Evolutionary conservation across 2,888 invertebrate genomes (phyloP), one percentile per base, ranked within the genome.

Genomic region (Phaonia tiefii): DNA sequence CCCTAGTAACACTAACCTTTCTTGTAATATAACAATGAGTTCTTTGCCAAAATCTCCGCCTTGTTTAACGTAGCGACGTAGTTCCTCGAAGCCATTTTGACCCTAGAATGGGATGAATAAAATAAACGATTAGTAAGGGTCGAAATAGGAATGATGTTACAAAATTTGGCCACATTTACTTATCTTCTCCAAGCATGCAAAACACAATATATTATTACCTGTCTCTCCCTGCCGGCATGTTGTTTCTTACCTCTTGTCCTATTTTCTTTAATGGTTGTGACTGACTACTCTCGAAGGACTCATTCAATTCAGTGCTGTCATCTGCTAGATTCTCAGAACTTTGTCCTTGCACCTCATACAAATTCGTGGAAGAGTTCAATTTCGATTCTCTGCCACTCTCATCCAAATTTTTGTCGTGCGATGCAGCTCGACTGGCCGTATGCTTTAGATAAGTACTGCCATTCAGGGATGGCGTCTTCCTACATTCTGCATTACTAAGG

Each of bases 11-110:
- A 13, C 49, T 90, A 92, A 97, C 98, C 98, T 96, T 92, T 98
- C 98, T 91, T 97, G 97, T 84, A 98, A 92, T 87, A 98, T 96
- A 56, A 94, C 92, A 5, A 97, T 94, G 69, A 98, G 92, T 88
- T 98, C 98, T 89, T 98, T 98, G 91, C 97, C 97, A 90, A 98
- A 97, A 89, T 98, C 98, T 60, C 97, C 96, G 49, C 98, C 98
- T 90, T 97, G 97, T 90, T 98, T 98, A 85, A 98, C 96, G 89
- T 97, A 97, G 84, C 96, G 94, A 76, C 97, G 93, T 65, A 98
- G 92, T 90, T 98, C 98, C 87, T 98, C 98, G 90, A 98, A 98
- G 26, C 98, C 97, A 91, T 96, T 96, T 91, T 97, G 96, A 81
- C 95, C 97, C 98, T 98, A 93, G 54, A 94, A 93, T 84, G 10